phyloP scores from a whole-genome alignment of 2,797 vertebrate species.

The Lerista edwardsae region DNA sequence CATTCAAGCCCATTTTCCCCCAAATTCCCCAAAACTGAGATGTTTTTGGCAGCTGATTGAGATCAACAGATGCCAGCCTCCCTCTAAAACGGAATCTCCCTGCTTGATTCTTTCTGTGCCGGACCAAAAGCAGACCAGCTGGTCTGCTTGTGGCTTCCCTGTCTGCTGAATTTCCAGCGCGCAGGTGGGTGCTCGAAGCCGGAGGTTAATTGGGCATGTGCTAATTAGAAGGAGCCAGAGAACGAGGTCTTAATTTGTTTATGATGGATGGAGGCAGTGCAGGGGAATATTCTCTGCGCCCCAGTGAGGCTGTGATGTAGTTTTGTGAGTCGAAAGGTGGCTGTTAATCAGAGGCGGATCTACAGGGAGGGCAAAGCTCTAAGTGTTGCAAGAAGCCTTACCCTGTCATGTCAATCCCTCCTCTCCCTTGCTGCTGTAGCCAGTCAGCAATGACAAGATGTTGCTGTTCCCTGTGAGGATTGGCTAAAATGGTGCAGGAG shows the following conservation, averaged over 20 bases:
- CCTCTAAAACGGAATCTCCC: not conserved
- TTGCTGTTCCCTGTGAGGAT: too few species aligned
- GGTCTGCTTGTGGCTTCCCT: not conserved
- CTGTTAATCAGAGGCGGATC: too few species aligned
- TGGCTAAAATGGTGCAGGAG: too few species aligned
- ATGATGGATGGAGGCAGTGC: not conserved
- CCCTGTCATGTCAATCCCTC: too few species aligned
- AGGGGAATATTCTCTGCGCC: not conserved
- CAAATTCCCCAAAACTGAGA: too few species aligned
- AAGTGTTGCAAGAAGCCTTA: too few species aligned
- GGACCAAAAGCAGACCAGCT: not conserved
- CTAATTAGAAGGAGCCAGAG: not conserved
- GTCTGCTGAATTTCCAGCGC: not conserved
- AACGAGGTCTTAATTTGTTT: not conserved
- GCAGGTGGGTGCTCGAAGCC: slow-evolving; percentile 1
- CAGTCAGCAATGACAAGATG: too few species aligned
- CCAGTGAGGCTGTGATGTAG: too few species aligned
- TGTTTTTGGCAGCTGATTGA: not conserved
- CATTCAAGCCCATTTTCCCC: slow-evolving; percentile 27
- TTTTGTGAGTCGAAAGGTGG: too few species aligned
- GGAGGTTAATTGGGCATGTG: slow-evolving; percentile 3
- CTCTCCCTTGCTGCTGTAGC: too few species aligned
- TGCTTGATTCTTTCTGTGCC: not conserved
- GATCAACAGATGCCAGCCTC: not conserved
- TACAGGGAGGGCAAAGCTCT: too few species aligned